A percentile compares a stretch with the other conserved stretches of the same genome.
Evolutionary conservation across 2,888 invertebrate genomes (phyloP).

Genomic region (Lissonota sp.): DNA sequence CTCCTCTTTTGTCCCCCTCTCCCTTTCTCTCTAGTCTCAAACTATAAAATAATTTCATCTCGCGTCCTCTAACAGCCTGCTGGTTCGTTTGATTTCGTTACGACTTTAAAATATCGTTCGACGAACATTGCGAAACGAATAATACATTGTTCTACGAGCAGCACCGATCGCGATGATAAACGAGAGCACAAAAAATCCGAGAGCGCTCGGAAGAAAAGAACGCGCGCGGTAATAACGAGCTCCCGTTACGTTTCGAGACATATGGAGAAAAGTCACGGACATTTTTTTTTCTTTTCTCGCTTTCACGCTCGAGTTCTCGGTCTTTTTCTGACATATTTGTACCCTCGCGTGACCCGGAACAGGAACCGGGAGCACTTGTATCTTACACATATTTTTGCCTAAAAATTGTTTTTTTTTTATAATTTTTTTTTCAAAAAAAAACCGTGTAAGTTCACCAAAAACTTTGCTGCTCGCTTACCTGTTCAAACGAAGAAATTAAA

Average conservation of each 20-base stretch:
- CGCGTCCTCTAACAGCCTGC: too few relatives aligned
- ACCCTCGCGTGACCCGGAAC: conserved; percentile 42
- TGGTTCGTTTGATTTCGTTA: too few relatives aligned
- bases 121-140: neutral
- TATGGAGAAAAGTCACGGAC: conserved; percentile 35
- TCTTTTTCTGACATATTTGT: conserved; percentile 11
- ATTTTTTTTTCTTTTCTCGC: conserved; percentile 17
- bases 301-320: neutral
- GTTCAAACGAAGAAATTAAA: conserved; percentile 47
- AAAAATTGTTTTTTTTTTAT: neutral
- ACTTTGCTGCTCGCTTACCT: conserved; percentile 54
- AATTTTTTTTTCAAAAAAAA: conserved; percentile 2
- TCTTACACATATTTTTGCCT: neutral
- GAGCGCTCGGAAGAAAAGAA: neutral
- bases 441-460: conserved; percentile 34
- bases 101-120: neutral
- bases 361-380: conserved; percentile 28
- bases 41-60: too few relatives aligned
- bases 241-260: conserved; percentile 34
- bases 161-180: neutral
- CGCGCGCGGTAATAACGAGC: neutral
- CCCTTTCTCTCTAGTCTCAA: neutral
- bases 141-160: neutral
- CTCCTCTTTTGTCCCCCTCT: neutral
- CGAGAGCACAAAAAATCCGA: conserved; percentile 13